Evolutionary conservation across 2,797 vertebrate genomes (phyloP).

Genomic region (Buphagus erythrorhynchus): DNA sequence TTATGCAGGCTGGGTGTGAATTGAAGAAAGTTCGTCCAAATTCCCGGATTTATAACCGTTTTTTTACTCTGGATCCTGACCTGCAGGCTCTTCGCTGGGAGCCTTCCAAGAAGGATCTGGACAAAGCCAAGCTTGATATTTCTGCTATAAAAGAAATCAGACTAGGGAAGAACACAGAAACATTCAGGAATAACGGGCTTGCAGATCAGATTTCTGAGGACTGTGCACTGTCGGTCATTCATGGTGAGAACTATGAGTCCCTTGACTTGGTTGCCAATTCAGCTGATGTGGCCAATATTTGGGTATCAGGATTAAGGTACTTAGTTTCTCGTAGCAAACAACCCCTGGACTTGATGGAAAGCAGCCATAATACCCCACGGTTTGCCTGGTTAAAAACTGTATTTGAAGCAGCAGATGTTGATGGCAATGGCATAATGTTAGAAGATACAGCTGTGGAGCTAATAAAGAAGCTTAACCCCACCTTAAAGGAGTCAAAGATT

Average conservation of each 20-base stretch:
- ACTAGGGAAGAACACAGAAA: constrained; percentile 96
- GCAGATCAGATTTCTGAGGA: constrained; percentile 94
- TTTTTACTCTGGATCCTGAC: constrained; percentile 93
- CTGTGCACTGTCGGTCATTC: constrained; percentile 92
- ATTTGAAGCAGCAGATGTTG: constrained; percentile 88
- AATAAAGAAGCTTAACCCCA: constrained; percentile 91
- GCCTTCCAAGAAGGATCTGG: constrained; percentile 95
- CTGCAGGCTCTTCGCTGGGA: constrained; percentile 95
- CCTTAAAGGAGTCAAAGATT: constrained; percentile 94
- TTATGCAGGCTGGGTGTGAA: constrained; percentile 98
- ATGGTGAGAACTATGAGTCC: constrained; percentile 96
- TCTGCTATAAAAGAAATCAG: constrained; percentile 91
- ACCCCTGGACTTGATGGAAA: constrained; percentile 83
- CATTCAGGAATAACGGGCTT: constrained; percentile 92
- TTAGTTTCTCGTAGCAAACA: constrained; percentile 91
- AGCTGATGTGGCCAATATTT: constrained; percentile 96
- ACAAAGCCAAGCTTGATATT: constrained; percentile 93
- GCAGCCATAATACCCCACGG: constrained; percentile 86
- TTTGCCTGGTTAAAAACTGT: constrained; percentile 89
- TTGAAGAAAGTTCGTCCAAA: constrained; percentile 96
- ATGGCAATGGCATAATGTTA: constrained; percentile 92
- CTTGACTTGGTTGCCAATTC: constrained; percentile 94
- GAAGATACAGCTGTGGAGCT: constrained; percentile 91
- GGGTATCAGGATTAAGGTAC: constrained; percentile 95
- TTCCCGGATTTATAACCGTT: constrained; percentile 93